phyloP scores from a whole-genome alignment of 2,797 vertebrate species.

The Myripristis jacobus region DNA sequence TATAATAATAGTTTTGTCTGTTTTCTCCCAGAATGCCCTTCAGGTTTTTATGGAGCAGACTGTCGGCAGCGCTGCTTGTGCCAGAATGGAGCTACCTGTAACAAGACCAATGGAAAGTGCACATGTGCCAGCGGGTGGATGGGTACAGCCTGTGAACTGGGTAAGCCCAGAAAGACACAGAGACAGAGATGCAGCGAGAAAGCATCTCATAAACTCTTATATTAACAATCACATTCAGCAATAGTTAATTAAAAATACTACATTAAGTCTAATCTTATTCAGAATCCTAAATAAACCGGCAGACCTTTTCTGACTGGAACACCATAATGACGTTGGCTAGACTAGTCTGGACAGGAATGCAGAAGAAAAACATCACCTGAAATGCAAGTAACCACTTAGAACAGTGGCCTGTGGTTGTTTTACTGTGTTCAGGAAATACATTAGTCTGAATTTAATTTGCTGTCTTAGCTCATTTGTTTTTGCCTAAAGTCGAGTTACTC shows the following conservation, averaged over 20 bases:
- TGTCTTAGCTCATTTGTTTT: constrained; percentile 66
- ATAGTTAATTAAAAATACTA: neutral
- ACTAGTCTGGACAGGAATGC: constrained; percentile 29
- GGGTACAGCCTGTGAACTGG: constrained; percentile 90
- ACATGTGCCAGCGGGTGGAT: constrained; percentile 87
- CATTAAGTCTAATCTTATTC: neutral
- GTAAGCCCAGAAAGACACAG: constrained; percentile 77
- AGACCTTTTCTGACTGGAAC: constrained; percentile 11
- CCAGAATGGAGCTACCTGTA: constrained; percentile 87
- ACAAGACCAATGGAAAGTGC: constrained; percentile 85
- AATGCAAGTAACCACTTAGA: constrained; percentile 28
- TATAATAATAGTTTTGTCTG: neutral
- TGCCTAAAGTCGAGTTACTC: constrained; percentile 53
- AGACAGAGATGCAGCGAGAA: constrained; percentile 9
- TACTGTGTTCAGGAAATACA: constrained; percentile 50
- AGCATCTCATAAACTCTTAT: no score
- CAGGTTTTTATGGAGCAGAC: constrained; percentile 83
- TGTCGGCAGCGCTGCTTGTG: constrained; percentile 90
- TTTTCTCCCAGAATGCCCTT: constrained; percentile 83
- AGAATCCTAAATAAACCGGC: constrained; percentile 4
- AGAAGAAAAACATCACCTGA: constrained; percentile 48
- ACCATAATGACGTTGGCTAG: constrained; percentile 5
- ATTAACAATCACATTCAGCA: neutral
- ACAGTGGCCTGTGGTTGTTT: constrained; percentile 47
- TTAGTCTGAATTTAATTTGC: constrained; percentile 44